These are phyloP conservation scores for Laspeyria flexula DNA, from an alignment of 2,888 invertebrate species.

Conservation along the genomic window DNA sequence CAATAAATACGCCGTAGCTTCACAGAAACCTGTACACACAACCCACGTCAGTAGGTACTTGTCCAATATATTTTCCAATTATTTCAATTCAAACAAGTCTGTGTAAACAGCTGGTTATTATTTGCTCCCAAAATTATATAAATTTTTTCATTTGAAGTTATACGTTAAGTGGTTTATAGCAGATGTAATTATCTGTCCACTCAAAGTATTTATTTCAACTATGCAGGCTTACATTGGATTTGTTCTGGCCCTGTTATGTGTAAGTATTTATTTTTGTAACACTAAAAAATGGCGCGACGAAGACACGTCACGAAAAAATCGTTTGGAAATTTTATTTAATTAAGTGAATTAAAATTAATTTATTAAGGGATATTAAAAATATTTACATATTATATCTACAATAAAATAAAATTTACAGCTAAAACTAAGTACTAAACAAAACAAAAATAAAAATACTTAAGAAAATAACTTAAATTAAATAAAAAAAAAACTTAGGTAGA, in stretches of 20 bases:
- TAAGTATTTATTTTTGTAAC: conserved; percentile 40
- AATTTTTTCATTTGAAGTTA: conserved; percentile 23
- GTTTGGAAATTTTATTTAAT: too few species aligned
- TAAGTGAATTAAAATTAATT: too few species aligned
- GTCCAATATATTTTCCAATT: conserved; percentile 8
- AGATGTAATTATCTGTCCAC: conserved; percentile 51
- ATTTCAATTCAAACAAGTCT: conserved; percentile 10
- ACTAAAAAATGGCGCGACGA: too few species aligned
- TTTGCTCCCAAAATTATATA: conserved; percentile 47
- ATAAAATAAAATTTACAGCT: too few species aligned
- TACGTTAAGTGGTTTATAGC: conserved; percentile 42
- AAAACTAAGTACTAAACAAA: too few species aligned
- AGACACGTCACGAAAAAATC: too few species aligned
- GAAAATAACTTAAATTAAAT: too few species aligned
- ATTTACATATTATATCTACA: too few species aligned
- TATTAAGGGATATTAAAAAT: too few species aligned
- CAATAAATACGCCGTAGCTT: background rate
- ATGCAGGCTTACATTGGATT: conserved; percentile 31
- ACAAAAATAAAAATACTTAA: too few species aligned
- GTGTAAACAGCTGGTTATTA: conserved; percentile 34
- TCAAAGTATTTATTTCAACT: conserved; percentile 21
- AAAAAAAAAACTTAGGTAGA: too few species aligned
- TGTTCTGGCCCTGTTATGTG: conserved; percentile 41
- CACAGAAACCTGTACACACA: conserved; percentile 7
- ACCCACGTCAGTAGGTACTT: conserved; percentile 6